These are phyloP conservation scores for Heliconius sara DNA, from an alignment of 2,888 invertebrate species.

Conservation along the genomic window DNA sequence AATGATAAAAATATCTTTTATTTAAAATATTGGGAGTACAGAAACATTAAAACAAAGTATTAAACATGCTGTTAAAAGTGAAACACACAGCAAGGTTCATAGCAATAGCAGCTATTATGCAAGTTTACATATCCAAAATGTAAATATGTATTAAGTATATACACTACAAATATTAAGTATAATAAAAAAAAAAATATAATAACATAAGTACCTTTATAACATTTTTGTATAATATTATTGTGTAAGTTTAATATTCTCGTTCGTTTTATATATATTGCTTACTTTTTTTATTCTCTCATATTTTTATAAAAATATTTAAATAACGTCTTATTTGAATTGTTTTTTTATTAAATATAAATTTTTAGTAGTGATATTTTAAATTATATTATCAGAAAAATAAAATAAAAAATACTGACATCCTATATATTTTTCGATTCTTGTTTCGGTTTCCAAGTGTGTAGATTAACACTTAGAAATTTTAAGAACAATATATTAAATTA, in stretches of 20 bases:
- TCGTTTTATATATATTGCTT: no score
- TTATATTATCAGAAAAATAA: no score
- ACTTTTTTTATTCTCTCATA: no score
- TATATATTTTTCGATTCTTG: no score
- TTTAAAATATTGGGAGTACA: not conserved
- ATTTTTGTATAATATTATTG: not conserved
- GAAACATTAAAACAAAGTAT: not conserved
- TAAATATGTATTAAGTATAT: not conserved
- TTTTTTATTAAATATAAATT: no score
- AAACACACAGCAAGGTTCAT: not conserved
- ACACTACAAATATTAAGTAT: not conserved
- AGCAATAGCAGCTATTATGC: not conserved
- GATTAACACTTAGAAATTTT: not conserved
- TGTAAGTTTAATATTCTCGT: not conserved
- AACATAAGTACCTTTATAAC: not conserved
- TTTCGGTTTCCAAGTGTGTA: no score
- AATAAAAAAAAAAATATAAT: not conserved
- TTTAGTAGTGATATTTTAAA: no score
- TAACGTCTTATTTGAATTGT: no score
- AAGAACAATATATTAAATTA: not conserved
- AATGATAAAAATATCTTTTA: no score
- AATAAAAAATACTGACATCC: no score
- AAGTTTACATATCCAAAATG: not conserved
- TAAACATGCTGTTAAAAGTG: not conserved
- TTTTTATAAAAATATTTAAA: no score